Conservation (phyloP, 2,888 invertebrate species). For the Diaphora mendica region DNA sequence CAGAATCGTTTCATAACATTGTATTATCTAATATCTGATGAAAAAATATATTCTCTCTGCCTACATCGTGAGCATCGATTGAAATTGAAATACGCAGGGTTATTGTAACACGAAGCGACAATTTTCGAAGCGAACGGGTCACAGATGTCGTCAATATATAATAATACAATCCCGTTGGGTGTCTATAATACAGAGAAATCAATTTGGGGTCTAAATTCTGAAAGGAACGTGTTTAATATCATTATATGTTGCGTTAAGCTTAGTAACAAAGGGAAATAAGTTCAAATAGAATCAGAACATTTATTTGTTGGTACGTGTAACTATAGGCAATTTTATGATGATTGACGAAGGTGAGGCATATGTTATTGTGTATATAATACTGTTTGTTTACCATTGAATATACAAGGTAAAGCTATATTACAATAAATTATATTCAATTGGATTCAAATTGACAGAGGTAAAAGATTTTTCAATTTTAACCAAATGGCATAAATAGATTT, state of each 20-base stretch:
- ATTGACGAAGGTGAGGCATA: background rate
- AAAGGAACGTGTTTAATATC: slow-evolving; percentile 20
- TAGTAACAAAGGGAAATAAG: background rate
- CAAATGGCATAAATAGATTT: background rate
- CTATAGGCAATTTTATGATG: background rate
- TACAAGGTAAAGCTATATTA: background rate
- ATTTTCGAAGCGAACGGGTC: slow-evolving; percentile 63
- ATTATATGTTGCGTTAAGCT: slow-evolving; percentile 1
- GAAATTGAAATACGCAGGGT: slow-evolving; percentile 55
- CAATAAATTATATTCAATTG: background rate
- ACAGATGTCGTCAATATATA: slow-evolving; percentile 66
- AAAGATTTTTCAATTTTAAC: background rate
- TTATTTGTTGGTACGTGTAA: background rate
- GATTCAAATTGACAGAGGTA: background rate
- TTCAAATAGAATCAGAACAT: background rate
- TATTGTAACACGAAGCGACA: slow-evolving; percentile 57
- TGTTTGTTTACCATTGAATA: background rate
- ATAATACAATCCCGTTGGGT: slow-evolving; percentile 60
- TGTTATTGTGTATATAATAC: background rate
- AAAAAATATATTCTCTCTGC: slow-evolving; percentile 45
- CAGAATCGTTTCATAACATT: slow-evolving; percentile 46
- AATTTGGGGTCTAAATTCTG: slow-evolving; percentile 40
- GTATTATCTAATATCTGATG: slow-evolving; percentile 49
- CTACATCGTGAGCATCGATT: slow-evolving; percentile 34
- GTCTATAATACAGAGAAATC: slow-evolving; percentile 53